Conservation (phyloP, 2,888 invertebrate genomes). For the Cephus nigrinus region DNA sequence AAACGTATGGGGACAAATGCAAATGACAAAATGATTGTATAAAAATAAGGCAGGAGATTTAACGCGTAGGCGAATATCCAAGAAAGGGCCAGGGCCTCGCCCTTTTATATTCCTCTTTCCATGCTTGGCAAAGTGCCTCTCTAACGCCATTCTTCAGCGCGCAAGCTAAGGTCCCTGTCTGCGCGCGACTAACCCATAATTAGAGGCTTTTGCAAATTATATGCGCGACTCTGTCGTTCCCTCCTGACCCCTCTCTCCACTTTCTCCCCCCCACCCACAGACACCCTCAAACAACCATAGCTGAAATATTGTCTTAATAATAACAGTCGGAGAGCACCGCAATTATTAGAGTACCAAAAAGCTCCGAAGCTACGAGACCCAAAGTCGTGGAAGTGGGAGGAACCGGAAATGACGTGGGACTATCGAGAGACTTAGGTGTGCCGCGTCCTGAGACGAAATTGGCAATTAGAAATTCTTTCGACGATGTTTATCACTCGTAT, state of each 20-base stretch:
- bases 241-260: conserved; percentile 34
- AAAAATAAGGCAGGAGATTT: conserved; percentile 27
- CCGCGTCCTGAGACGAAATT: neutral
- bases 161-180: conserved; percentile 18
- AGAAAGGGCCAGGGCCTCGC: conserved; percentile 42
- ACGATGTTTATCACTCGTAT: neutral
- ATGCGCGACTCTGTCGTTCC: conserved; percentile 65
- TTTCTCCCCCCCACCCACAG: neutral
- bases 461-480: neutral
- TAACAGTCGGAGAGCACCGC: conserved; percentile 66
- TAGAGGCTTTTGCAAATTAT: conserved; percentile 66
- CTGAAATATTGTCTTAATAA: conserved; percentile 67
- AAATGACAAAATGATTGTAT: neutral
- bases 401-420: conserved; percentile 52
- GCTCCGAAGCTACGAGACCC: conserved; percentile 28
- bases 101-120: conserved; percentile 22
- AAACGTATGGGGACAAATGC: neutral
- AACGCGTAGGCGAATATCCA: conserved; percentile 62
- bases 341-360: conserved; percentile 62
- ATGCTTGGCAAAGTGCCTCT: conserved; percentile 25
- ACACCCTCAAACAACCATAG: conserved; percentile 15
- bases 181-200: conserved; percentile 60
- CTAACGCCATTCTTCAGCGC: conserved; percentile 48
- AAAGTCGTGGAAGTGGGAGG: conserved; percentile 27
- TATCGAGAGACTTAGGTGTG: neutral